Evolutionary conservation across 2,113 vertebrate species (phyloP), one percentile per base, ranked within the genome.

Genomic region (Semicossyphus pulcher): DNA sequence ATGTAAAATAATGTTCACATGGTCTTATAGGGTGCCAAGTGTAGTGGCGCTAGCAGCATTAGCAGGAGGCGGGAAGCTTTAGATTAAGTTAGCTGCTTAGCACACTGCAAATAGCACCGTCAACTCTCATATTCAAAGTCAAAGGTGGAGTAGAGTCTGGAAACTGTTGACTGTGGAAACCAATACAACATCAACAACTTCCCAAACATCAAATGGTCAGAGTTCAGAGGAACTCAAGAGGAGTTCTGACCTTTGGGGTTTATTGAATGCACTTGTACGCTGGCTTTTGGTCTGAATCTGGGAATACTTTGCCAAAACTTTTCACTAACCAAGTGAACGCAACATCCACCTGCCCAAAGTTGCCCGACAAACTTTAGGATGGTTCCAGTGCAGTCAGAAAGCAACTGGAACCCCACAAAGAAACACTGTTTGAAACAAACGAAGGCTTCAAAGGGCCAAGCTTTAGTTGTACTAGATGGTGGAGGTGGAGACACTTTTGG

Each of bases 1-100:
- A 87, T 92, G 85, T 93, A 92, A 91, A 89, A 89, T 90, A 92
- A 75, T 16, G 57, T 64, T 69, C 69, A 84, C 79, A 70, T 80
- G 63, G 76, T 86, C 66, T 87, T 76, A 57, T 85, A 88, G 73
- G 69, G 60, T 72, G 85, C 49, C 66, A 60, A 39, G 64, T 83
- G 75, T 77, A 80, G 80, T 52, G 81, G 79, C 64, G 49, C 70
- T 64, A 74, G 83, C 83, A 84, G 81, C 85, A 73, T 83, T 68
- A 74, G 72, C 80, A 83, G 64, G 72, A 86, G 76, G 78, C 75
- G 81, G 56, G 89, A 89, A 77, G 81, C 86, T 76, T 83, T 85
- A 83, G 81, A 68, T 75, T 44, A 56, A 74, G 36, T 67, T 78
- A 85, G 78, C 79, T 76, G 85, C 81, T 82, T 87, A 89, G 88